phyloP scores from a whole-genome alignment of 2,113 vertebrate genomes.

The Oostethus manadensis region DNA sequence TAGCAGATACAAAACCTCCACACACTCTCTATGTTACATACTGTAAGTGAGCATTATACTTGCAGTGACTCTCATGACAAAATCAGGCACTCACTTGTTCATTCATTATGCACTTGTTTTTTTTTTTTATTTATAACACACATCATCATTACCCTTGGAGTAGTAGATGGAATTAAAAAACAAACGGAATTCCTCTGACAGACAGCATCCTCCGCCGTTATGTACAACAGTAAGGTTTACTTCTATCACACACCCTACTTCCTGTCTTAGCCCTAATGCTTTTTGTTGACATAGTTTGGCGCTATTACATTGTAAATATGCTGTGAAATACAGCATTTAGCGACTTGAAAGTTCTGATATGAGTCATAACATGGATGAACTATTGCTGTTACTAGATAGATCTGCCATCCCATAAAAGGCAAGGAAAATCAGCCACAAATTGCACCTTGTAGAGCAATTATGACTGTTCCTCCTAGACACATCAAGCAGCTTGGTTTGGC shows the following conservation, averaged over 20 bases:
- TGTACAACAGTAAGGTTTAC: conserved; percentile 20
- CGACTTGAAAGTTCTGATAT: neutral
- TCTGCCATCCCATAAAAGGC: neutral
- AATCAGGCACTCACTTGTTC: conserved; percentile 27
- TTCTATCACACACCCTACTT: conserved; percentile 41
- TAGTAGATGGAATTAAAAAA: conserved; percentile 41
- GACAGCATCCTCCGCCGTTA: conserved; percentile 40
- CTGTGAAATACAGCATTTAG: neutral
- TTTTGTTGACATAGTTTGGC: too few species aligned
- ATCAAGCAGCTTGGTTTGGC: too few species aligned
- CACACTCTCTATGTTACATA: too few species aligned
- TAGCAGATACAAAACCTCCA: too few species aligned
- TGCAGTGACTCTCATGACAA: neutral
- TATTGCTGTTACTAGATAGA: neutral
- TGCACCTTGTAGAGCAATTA: neutral
- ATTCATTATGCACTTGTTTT: conserved; percentile 4
- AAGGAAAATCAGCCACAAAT: neutral
- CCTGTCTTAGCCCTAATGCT: conserved; percentile 55
- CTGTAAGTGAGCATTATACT: too few species aligned
- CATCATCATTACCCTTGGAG: conserved; percentile 35
- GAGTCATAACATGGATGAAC: neutral
- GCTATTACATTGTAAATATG: too few species aligned
- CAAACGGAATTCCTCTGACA: conserved; percentile 30
- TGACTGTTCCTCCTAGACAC: neutral
- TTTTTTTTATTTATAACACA: conserved; percentile 62